These are phyloP conservation scores for Melipona quadrifasciata DNA, from an alignment of 1,140 invertebrate genomes.

Conservation along the genomic window DNA sequence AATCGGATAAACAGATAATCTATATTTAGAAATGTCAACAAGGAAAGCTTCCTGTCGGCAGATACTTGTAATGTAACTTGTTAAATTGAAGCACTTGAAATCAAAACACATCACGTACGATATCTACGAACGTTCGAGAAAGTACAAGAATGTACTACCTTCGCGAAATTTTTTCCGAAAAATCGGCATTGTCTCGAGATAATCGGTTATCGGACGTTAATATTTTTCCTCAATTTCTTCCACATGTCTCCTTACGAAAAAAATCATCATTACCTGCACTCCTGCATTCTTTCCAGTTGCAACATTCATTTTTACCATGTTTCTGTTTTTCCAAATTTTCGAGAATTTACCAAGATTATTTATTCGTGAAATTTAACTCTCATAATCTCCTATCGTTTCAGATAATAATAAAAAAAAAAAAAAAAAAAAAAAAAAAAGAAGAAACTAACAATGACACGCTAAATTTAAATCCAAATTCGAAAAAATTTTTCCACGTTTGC, in stretches of 20 bases:
- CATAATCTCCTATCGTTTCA: background rate
- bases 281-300: background rate
- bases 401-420: background rate
- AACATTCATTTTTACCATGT: background rate
- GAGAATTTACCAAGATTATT: background rate
- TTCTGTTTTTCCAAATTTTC: background rate
- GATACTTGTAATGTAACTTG: background rate
- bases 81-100: background rate
- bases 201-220: background rate
- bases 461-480: background rate
- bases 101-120: background rate
- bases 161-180: background rate
- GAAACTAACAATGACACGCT: background rate
- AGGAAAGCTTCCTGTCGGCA: background rate
- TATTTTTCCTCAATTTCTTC: background rate
- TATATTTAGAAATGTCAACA: conserved; percentile 5
- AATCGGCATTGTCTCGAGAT: background rate
- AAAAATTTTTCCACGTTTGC: too few relatives aligned
- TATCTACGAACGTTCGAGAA: background rate
- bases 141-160: too few relatives aligned
- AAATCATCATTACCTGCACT: background rate
- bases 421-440: background rate
- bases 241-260: background rate
- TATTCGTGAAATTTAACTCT: background rate
- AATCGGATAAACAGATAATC: background rate